These are phyloP conservation scores for Phaedon cochleariae DNA, from an alignment of 2,888 invertebrate genomes.

Conservation along the genomic window DNA sequence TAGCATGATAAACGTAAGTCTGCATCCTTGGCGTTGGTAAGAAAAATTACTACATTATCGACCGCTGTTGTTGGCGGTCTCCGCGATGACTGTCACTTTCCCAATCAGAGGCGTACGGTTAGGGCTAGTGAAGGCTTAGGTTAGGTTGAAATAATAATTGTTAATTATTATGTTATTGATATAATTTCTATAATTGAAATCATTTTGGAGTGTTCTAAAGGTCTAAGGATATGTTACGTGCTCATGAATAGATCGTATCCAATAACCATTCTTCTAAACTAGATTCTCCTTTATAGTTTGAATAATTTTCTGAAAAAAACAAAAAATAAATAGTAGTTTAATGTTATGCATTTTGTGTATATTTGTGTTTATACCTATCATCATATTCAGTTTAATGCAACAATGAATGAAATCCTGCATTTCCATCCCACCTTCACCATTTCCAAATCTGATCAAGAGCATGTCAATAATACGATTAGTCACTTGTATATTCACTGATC, in stretches of 20 bases:
- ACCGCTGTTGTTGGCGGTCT: too few species aligned
- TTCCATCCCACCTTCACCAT: slow-evolving; percentile 80
- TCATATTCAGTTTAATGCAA: slow-evolving; percentile 88
- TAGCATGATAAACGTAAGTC: neutral
- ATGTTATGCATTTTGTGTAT: neutral
- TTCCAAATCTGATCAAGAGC: slow-evolving; percentile 88
- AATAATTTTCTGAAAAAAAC: slow-evolving; percentile 21
- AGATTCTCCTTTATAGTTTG: neutral
- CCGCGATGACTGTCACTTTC: too few species aligned
- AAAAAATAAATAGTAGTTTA: neutral
- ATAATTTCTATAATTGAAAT: too few species aligned
- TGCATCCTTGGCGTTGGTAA: neutral
- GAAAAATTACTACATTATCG: neutral
- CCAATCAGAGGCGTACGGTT: neutral
- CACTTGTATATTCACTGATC: slow-evolving; percentile 86
- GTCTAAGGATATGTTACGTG: too few species aligned
- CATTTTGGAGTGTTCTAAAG: slow-evolving; percentile 4
- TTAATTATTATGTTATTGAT: too few species aligned
- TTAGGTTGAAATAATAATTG: too few species aligned
- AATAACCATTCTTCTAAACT: slow-evolving; percentile 23
- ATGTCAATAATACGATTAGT: slow-evolving; percentile 89
- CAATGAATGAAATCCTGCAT: slow-evolving; percentile 96
- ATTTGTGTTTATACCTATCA: slow-evolving; percentile 91
- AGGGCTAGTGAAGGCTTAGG: neutral
- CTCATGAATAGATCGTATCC: slow-evolving; percentile 26